Percentiles rank a stretch among this genome's conserved stretches.
These are phyloP conservation scores for Neocloeon triangulifer DNA, from an alignment of 1,140 invertebrate genomes.

Conservation along the genomic window DNA sequence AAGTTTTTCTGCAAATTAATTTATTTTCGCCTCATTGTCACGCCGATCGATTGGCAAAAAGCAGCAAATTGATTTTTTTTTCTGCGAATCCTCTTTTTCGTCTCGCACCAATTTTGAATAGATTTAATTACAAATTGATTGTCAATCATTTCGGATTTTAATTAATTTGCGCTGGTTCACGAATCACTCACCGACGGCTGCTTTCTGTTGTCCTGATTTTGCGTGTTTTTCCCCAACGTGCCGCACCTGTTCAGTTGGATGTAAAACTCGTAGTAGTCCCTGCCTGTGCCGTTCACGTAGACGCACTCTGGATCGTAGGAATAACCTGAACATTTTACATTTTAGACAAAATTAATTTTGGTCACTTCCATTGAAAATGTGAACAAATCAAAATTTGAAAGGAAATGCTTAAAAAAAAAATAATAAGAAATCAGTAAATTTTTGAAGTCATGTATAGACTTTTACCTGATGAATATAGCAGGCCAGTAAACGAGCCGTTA, in stretches of 20 bases:
- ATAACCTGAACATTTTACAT: no score
- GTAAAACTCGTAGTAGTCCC: conserved; percentile 80
- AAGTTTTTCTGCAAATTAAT: conserved; percentile 51
- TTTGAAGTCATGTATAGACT: no score
- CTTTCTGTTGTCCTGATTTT: conserved; percentile 62
- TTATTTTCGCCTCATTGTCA: conserved; percentile 1
- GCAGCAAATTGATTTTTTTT: background rate
- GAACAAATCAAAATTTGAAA: background rate
- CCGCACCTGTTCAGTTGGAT: conserved; percentile 82
- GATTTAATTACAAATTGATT: no score
- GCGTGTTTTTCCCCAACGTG: conserved; percentile 66
- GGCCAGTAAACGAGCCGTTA: conserved; percentile 71
- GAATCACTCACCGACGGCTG: conserved; percentile 64
- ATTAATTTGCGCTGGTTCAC: no score
- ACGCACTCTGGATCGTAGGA: conserved; percentile 85
- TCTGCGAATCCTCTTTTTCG: background rate
- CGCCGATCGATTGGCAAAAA: background rate
- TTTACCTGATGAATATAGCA: conserved; percentile 71
- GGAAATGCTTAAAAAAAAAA: conserved; percentile 3
- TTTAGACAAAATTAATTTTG: no score
- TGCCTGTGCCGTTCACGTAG: conserved; percentile 79
- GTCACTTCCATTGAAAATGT: no score
- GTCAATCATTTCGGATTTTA: no score
- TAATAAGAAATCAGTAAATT: no score
- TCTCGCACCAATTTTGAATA: no score